Base-by-base conservation (phyloP, 2,797 vertebrate genomes). In the Todus mexicanus region DNA sequence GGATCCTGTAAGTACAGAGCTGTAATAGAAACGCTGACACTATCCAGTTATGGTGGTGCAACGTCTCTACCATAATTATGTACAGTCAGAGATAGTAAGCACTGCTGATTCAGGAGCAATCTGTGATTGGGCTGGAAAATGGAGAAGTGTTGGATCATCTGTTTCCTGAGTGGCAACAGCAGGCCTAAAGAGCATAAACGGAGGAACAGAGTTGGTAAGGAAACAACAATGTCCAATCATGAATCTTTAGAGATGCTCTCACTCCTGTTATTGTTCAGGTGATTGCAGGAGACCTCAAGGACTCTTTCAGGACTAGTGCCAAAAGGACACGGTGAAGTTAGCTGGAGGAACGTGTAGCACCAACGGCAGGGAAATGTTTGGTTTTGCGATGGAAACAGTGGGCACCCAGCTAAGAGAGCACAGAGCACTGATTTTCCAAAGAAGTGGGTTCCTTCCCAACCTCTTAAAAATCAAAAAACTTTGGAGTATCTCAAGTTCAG, bases 101-200 rank as follows among this genome's bases (percentile, higher is more conserved):
- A 15, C 69, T 90, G 89, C 94, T 95, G 92, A 90, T 84, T 93
- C 92, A 91, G 84, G 47, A 92, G 72, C 47, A 94, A 96, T 90
- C 75, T 95, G 72, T 93, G 93, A 93, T 76, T 82, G 89, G 86
- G 71, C 83, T 95, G 73, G 71, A 90, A 95, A 80, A 90, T 11
- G 59, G 84, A 59, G 72, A 94, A 78, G n/a, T 79, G 78, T 90
- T 77, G 56, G 95, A 79, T 92, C 91, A 96, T 91, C 91, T 91
- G 45, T 86, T 84, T 93, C 74, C 90, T 84, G 83, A 96, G 83
- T 76, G 88, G 85, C 78, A 96, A 88, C 87, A 86, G 92, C 87
- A 91, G 74, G 61, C 33, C 78, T 77, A 60, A 84, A 64, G 85
- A 89, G 57, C 64, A 60, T 37, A 71, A 90, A 87, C 2, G 47